A percentile compares a stretch with the other conserved stretches of the same genome.
Evolutionary conservation across 2,888 invertebrate genomes (phyloP).

Genomic region (Gymnocheta viridis): DNA sequence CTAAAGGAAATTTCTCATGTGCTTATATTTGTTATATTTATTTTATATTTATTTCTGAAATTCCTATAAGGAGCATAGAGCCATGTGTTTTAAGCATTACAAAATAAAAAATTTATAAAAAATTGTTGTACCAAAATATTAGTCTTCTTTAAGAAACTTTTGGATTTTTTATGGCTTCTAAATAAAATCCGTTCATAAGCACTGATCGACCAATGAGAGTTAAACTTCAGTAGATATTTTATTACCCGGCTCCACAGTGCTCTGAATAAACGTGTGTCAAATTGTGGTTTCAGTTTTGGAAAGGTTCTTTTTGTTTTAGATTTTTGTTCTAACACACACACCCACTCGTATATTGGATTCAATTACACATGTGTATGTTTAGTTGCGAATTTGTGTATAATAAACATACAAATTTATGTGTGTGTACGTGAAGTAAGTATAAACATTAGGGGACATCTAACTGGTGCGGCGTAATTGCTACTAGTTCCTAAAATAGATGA

Average conservation of each 20-base stretch:
- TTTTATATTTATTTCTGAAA: too few relatives aligned
- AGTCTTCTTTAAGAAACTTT: too few relatives aligned
- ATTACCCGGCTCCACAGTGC: not conserved
- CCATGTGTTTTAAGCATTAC: too few relatives aligned
- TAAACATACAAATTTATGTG: slow-evolving; percentile 24
- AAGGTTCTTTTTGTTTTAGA: slow-evolving; percentile 28
- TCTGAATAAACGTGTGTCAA: slow-evolving; percentile 38
- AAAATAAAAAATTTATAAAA: too few relatives aligned
- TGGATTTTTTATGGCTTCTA: not conserved
- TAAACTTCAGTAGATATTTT: not conserved
- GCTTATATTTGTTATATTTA: too few relatives aligned
- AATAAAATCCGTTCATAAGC: not conserved
- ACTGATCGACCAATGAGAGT: not conserved
- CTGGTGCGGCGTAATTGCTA: too few relatives aligned
- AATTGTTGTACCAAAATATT: too few relatives aligned
- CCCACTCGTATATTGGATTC: slow-evolving; percentile 26
- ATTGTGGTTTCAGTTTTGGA: slow-evolving; percentile 44
- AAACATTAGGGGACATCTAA: not conserved
- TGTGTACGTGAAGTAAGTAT: not conserved
- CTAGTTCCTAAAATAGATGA: too few relatives aligned
- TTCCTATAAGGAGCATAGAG: too few relatives aligned
- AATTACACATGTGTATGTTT: slow-evolving; percentile 41
- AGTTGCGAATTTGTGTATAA: slow-evolving; percentile 48
- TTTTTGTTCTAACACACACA: slow-evolving; percentile 1
- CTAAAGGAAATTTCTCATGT: too few relatives aligned